Conservation (phyloP, 2,888 invertebrate species). For the Volucella bombylans region DNA sequence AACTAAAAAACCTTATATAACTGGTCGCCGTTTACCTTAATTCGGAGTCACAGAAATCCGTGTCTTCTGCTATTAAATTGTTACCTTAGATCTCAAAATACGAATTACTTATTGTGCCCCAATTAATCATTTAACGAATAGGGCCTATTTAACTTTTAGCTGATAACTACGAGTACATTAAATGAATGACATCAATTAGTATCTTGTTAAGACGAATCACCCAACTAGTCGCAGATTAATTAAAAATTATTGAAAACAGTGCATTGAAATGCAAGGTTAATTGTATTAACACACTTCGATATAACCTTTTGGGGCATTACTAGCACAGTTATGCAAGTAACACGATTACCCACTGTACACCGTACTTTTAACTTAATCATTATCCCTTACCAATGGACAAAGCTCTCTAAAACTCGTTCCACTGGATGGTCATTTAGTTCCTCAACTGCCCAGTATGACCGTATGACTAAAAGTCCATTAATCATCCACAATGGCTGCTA, state of each 20-base stretch:
- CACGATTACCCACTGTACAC: conserved; percentile 18
- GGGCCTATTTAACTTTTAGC: too few species aligned
- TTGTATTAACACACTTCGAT: conserved; percentile 28
- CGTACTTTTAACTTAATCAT: conserved; percentile 16
- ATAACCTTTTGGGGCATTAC: conserved; percentile 11
- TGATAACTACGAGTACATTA: too few species aligned
- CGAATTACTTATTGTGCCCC: too few species aligned
- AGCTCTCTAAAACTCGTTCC: conserved; percentile 34
- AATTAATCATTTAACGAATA: too few species aligned
- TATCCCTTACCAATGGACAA: conserved; percentile 36
- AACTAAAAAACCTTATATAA: too few species aligned
- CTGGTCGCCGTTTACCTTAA: too few species aligned
- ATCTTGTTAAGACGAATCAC: background rate
- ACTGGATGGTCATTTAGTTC: conserved; percentile 43
- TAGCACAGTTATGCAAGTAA: conserved; percentile 26
- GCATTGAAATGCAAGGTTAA: conserved; percentile 24
- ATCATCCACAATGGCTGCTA: conserved; percentile 20
- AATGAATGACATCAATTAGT: too few species aligned
- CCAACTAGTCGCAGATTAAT: conserved; percentile 1
- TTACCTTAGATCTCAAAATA: too few species aligned
- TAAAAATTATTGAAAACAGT: conserved; percentile 16
- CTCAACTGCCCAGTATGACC: background rate
- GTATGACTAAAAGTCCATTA: conserved; percentile 21
- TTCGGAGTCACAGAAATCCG: too few species aligned
- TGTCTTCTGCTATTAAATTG: too few species aligned